Conservation (phyloP, 2,888 invertebrate species). For the Amblyteles armatorius region DNA sequence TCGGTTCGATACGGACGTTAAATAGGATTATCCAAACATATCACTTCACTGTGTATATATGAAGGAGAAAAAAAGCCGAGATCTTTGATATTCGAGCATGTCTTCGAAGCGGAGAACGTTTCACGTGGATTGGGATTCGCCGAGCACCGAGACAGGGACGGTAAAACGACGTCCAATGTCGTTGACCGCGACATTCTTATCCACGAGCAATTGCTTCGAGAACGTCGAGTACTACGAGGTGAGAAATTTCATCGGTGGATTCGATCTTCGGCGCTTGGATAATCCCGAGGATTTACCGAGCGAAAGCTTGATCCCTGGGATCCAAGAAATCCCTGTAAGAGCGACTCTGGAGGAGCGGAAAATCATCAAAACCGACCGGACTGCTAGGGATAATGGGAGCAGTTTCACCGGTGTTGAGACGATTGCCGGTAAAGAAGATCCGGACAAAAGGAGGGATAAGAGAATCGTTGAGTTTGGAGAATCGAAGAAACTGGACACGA, state of each 20-base stretch:
- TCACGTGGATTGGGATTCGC: constrained; percentile 90
- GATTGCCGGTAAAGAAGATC: background rate
- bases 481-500: constrained; percentile 6
- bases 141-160: constrained; percentile 90
- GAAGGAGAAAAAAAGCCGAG: background rate
- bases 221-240: constrained; percentile 72
- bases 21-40: constrained; percentile 61
- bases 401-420: background rate
- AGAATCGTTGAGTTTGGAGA: constrained; percentile 17
- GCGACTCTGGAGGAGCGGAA: background rate
- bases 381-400: constrained; percentile 15
- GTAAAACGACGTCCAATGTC: constrained; percentile 89
- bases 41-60: constrained; percentile 4
- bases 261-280: constrained; percentile 66
- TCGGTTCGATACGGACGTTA: constrained; percentile 73
- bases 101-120: constrained; percentile 76
- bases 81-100: constrained; percentile 64
- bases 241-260: constrained; percentile 67
- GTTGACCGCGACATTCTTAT: constrained; percentile 76
- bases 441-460: background rate
- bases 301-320: constrained; percentile 15
- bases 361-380: constrained; percentile 2
- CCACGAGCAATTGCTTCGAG: constrained; percentile 68
- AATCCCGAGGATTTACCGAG: constrained; percentile 53
- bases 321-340: constrained; percentile 37